Evolutionary conservation across 2,113 vertebrate genomes (phyloP).

Genomic region (Rhea americana): DNA sequence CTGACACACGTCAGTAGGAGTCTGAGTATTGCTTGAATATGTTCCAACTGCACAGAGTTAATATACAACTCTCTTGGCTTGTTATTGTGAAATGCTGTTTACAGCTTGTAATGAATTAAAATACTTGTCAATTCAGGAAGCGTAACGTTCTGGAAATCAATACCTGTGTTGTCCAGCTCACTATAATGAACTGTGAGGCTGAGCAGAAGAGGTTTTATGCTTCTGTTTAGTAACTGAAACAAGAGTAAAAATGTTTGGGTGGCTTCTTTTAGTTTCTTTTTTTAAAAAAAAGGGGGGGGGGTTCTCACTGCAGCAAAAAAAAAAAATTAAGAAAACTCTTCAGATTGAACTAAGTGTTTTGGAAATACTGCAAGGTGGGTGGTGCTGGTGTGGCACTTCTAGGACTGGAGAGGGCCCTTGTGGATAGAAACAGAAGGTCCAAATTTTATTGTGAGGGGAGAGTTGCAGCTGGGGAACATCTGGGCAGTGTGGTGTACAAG

Average conservation of each 20-base stretch:
- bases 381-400: neutral
- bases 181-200: neutral
- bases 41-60: slow-evolving; percentile 14
- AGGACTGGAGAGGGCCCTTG: neutral
- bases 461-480: neutral
- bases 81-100: neutral
- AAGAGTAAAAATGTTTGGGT: neutral
- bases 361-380: neutral
- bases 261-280: neutral
- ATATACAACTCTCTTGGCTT: neutral
- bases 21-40: slow-evolving; percentile 21
- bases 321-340: neutral
- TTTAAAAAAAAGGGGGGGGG: neutral
- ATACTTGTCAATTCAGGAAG: neutral
- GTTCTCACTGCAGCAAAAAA: neutral
- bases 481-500: neutral
- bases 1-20: slow-evolving; percentile 55
- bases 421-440: neutral
- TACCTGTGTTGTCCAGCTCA: neutral
- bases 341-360: neutral
- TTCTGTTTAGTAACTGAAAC: neutral
- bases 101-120: neutral
- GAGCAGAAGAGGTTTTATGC: neutral
- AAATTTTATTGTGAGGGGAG: neutral
- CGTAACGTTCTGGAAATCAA: neutral